A percentile compares a stretch with the other conserved stretches of the same genome.
Evolutionary conservation across 2,888 invertebrate genomes (phyloP).

Genomic region (Mythimna impura): DNA sequence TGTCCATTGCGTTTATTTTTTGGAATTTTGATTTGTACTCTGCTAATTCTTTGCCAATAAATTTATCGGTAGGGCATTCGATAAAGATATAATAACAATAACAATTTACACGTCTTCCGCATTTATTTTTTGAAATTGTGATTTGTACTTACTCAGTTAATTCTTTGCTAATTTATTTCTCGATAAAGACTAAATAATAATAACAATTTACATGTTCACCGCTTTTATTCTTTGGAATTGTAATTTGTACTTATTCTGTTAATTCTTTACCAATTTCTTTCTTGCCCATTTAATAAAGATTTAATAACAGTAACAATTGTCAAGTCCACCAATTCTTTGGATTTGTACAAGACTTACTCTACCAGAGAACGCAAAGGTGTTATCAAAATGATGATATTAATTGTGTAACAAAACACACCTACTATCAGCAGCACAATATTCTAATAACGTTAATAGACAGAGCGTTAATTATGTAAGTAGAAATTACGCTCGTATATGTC

Average conservation of each 20-base stretch:
- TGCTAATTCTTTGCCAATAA: no score
- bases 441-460: conserved; percentile 49
- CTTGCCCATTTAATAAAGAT: no score
- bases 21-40: neutral
- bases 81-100: neutral
- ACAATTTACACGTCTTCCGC: neutral
- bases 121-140: neutral
- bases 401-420: conserved; percentile 14
- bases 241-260: neutral
- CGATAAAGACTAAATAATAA: neutral
- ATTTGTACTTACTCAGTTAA: neutral
- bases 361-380: neutral
- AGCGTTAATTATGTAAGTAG: conserved; percentile 48
- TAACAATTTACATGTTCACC: neutral
- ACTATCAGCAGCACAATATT: conserved; percentile 35
- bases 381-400: neutral
- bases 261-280: no score
- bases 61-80: neutral
- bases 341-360: neutral
- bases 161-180: neutral
- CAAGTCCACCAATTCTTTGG: no score
- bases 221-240: neutral
- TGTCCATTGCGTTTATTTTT: no score
- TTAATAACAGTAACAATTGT: no score
- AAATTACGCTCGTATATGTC: conserved; percentile 39